Evolutionary conservation across 2,797 vertebrate genomes (phyloP), one percentile per base, ranked within the genome.

Genomic region (Choloepus didactylus): DNA sequence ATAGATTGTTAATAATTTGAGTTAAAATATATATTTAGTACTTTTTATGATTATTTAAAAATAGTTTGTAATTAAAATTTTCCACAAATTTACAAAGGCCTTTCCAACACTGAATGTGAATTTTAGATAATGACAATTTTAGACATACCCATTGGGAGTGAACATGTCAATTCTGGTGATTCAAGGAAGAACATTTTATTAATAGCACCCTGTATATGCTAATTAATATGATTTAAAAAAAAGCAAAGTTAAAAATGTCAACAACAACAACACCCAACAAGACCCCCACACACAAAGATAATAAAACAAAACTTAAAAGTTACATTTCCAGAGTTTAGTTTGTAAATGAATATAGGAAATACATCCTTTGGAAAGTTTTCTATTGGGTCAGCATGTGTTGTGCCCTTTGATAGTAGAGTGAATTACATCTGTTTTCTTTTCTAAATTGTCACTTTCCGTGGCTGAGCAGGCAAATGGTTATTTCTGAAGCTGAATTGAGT

Each of bases 401-500:
- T 59, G 10, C 29, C 14, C 38, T 54, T 88, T 75, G 51, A 73
- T 54, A 91, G n/a, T 4, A 88, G 44, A n/a, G 25, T 70, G 67
- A 86, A 92, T 82, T 88, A 92, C 80, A 94, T 86, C 59, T 88
- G 0, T 18, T 87, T 73, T 79, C 87, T 93, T 16, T 67, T 94
- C 51, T 64, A 18, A 81, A 81, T 46, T 81, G 49, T 95, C 56
- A 49, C 29, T 56, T 87, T 76, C 35, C 4, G 8, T 89, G 70
- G 51, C 23, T 84, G 66, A 87, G 21, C 60, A 87, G 49, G 60
- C 44, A 93, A 72, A 67, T 89, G 31, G 64, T 84, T 89, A 60
- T 95, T 94, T 96, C 41, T 94, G 59, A 90, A 91, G 31, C 79
- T 75, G 35, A 80, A 64, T 38, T 44, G 82, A 96, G 70, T 31